phyloP scores from a whole-genome alignment of 2,888 invertebrate genomes.

The Drosophila recens region DNA sequence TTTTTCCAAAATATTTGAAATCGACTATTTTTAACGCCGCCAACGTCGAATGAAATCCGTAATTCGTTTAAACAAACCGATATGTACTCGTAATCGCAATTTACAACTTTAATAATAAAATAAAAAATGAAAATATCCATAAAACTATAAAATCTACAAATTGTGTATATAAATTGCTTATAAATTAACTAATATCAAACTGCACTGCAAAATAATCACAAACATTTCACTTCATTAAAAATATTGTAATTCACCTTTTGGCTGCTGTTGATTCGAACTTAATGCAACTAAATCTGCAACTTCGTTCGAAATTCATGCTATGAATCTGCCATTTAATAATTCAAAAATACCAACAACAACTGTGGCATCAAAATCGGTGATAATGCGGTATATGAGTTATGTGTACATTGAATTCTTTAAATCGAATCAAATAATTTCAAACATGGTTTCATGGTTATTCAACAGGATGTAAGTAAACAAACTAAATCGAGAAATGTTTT shows the following conservation, averaged over 20 bases:
- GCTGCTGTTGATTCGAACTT: slow-evolving; percentile 44
- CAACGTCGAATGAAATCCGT: slow-evolving; percentile 50
- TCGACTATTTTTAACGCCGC: slow-evolving; percentile 54
- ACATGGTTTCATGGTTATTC: slow-evolving; percentile 70
- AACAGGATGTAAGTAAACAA: slow-evolving; percentile 72
- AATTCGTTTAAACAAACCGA: slow-evolving; percentile 47
- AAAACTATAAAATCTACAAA: slow-evolving; percentile 27
- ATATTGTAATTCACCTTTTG: slow-evolving; percentile 32
- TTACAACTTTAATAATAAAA: slow-evolving; percentile 16
- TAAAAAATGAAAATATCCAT: slow-evolving; percentile 14
- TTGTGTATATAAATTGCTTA: slow-evolving; percentile 45
- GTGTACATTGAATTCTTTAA: slow-evolving; percentile 55
- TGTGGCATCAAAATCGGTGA: slow-evolving; percentile 50
- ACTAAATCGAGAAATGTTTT: slow-evolving; percentile 28
- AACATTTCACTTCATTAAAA: slow-evolving; percentile 43
- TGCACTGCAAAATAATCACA: slow-evolving; percentile 52
- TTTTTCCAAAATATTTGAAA: slow-evolving; percentile 53
- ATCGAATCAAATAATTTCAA: slow-evolving; percentile 49
- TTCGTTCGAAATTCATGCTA: slow-evolving; percentile 20
- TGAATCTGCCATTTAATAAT: slow-evolving; percentile 25
- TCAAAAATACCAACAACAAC: slow-evolving; percentile 28
- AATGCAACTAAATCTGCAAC: slow-evolving; percentile 20
- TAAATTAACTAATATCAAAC: slow-evolving; percentile 40
- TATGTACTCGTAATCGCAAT: slow-evolving; percentile 35
- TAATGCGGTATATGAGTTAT: slow-evolving; percentile 56